A percentile compares a stretch with the other conserved stretches of the same genome.
phyloP scores from a whole-genome alignment of 2,797 vertebrate genomes.

The Coracias cyanogaster region DNA sequence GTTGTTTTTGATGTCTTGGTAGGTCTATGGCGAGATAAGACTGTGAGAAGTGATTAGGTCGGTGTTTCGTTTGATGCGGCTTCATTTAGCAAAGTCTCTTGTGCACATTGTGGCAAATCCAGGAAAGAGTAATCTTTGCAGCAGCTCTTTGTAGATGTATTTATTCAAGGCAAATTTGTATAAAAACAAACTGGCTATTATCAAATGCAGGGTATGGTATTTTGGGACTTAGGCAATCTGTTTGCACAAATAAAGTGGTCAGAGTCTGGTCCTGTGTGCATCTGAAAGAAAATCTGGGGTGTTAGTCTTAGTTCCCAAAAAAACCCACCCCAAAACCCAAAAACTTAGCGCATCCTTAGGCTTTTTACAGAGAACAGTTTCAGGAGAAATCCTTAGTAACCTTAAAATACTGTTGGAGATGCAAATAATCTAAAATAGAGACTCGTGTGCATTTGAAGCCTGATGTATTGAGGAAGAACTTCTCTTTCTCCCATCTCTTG shows the following conservation, averaged over 20 bases:
- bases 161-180: background rate
- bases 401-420: background rate
- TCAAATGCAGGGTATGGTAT: background rate
- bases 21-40: background rate
- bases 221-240: background rate
- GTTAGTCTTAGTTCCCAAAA: background rate
- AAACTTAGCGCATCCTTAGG: background rate
- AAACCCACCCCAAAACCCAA: background rate
- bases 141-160: background rate
- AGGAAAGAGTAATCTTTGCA: background rate
- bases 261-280: background rate
- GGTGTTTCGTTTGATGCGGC: background rate
- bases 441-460: background rate
- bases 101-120: background rate
- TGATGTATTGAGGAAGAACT: background rate
- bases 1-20: background rate
- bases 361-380: fast-evolving
- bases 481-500: background rate
- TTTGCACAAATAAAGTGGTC: background rate
- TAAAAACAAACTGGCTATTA: background rate
- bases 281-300: background rate
- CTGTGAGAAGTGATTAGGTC: background rate
- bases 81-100: background rate
- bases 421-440: background rate
- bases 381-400: background rate